Evolutionary conservation across 2,888 invertebrate species (phyloP).

Genomic region (Caenorhabditis sp.): DNA sequence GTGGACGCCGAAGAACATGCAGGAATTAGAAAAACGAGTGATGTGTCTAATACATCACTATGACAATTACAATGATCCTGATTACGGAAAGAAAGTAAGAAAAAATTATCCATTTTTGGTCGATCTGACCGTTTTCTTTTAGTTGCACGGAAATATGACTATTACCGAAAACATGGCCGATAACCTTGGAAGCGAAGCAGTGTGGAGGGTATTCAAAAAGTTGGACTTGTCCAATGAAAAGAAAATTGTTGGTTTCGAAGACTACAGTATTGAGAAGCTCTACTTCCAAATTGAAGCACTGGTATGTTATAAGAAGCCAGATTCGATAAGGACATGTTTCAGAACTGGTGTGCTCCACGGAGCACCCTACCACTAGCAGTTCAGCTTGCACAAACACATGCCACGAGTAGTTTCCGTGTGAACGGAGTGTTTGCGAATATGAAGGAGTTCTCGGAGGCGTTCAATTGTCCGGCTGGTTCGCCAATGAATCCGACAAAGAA

Average conservation of each 20-base stretch:
- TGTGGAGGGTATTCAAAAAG: slow-evolving; percentile 30
- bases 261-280: neutral
- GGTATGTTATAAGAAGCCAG: neutral
- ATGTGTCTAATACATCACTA: slow-evolving; percentile 95
- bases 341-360: slow-evolving; percentile 1
- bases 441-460: slow-evolving; percentile 24
- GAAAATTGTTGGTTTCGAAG: slow-evolving; percentile 9
- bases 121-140: neutral
- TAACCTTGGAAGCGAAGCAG: neutral
- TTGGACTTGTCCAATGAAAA: slow-evolving; percentile 1
- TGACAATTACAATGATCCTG: slow-evolving; percentile 86
- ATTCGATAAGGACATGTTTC: neutral
- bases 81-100: slow-evolving; percentile 72
- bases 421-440: slow-evolving; percentile 44
- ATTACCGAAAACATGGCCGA: slow-evolving; percentile 33
- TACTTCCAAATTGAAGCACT: slow-evolving; percentile 26
- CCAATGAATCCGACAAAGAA: slow-evolving; percentile 36
- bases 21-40: slow-evolving; percentile 91
- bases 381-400: neutral
- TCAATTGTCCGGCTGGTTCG: slow-evolving; percentile 43
- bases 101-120: neutral
- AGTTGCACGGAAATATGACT: slow-evolving; percentile 9
- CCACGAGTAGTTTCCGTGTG: slow-evolving; percentile 26
- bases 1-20: slow-evolving; percentile 96
- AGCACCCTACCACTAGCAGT: neutral